These are phyloP conservation scores for Nephrocerus scutellatus DNA, from an alignment of 2,888 invertebrate species.

Conservation along the genomic window DNA sequence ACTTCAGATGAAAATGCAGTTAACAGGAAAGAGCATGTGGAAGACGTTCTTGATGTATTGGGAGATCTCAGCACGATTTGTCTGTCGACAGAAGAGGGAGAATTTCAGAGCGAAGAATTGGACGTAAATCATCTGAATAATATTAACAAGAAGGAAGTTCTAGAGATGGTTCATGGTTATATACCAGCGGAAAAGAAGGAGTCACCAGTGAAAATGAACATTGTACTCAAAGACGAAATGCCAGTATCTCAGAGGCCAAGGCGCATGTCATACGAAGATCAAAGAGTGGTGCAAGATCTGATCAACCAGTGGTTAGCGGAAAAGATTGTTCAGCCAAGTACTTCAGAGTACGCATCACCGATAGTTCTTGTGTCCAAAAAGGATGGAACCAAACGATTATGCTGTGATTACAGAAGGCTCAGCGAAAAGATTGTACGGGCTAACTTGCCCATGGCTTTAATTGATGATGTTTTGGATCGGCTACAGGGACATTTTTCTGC, in stretches of 20 bases:
- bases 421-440: constrained; percentile 6
- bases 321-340: constrained; percentile 10
- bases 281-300: constrained; percentile 31
- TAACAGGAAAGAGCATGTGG: too few relatives aligned
- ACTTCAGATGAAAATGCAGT: too few relatives aligned
- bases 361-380: constrained; percentile 18
- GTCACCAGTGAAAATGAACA: constrained; percentile 7
- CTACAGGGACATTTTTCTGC: constrained; percentile 30
- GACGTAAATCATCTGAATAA: constrained; percentile 3
- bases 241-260: constrained; percentile 8
- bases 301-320: constrained; percentile 16
- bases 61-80: constrained; percentile 1
- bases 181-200: not conserved
- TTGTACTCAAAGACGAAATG: constrained; percentile 7
- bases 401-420: constrained; percentile 3
- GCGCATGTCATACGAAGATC: constrained; percentile 2
- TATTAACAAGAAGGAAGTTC: not conserved
- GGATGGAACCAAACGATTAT: constrained; percentile 6
- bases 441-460: constrained; percentile 7
- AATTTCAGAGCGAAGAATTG: not conserved
- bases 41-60: too few relatives aligned
- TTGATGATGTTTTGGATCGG: constrained; percentile 5
- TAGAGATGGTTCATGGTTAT: too few relatives aligned
- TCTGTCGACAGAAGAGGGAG: constrained; percentile 1
- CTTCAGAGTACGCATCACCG: constrained; percentile 30